These are phyloP conservation scores for Erpobdella octoculata DNA, from an alignment of 2,888 invertebrate species.

Conservation along the genomic window DNA sequence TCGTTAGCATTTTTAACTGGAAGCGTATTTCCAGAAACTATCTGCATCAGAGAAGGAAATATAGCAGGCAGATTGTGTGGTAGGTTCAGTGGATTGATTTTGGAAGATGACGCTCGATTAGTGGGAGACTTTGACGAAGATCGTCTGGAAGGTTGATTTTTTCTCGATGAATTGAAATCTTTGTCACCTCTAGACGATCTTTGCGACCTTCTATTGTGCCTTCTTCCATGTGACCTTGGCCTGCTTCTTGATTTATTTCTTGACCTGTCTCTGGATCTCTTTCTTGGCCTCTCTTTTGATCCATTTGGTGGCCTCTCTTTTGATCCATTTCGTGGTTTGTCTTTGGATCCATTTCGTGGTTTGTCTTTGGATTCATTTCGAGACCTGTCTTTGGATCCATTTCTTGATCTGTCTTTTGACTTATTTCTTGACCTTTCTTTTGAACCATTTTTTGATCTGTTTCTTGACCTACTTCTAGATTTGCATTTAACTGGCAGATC, in stretches of 20 bases:
- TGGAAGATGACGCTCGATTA: background rate
- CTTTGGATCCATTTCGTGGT: no score
- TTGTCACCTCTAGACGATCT: background rate
- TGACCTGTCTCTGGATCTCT: background rate
- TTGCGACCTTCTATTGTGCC: slow-evolving; percentile 10
- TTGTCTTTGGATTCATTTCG: no score
- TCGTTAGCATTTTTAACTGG: background rate
- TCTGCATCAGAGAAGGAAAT: slow-evolving; percentile 13
- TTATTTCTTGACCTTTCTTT: background rate
- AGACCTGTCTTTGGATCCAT: background rate
- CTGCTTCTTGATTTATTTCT: slow-evolving; percentile 2
- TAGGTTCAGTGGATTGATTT: slow-evolving; percentile 9
- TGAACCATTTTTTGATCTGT: background rate
- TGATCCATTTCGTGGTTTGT: no score
- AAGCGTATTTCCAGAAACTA: background rate
- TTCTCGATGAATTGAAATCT: background rate
- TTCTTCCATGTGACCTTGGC: slow-evolving; percentile 14
- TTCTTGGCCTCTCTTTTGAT: no score
- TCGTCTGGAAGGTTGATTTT: background rate
- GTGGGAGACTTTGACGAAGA: slow-evolving; percentile 14
- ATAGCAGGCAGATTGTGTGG: slow-evolving; percentile 22
- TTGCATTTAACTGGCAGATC: no score
- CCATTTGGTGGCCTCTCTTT: background rate
- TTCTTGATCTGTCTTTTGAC: background rate
- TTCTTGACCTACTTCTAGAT: no score